Conservation (phyloP, 2,113 vertebrate species). For the Phoxinus phoxinus region DNA sequence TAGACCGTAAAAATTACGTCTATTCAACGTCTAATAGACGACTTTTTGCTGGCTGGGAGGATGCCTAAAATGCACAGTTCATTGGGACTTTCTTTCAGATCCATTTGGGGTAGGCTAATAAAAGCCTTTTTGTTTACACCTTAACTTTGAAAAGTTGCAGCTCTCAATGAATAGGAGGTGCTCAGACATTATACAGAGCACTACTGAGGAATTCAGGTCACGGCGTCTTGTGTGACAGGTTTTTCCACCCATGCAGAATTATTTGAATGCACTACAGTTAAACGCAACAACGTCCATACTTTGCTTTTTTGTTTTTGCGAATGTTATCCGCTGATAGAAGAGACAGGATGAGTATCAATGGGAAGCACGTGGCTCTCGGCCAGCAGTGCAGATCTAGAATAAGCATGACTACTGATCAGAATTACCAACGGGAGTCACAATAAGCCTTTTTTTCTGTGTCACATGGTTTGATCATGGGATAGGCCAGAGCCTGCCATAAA, state of each 20-base stretch:
- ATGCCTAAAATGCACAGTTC: background rate
- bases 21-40: no score
- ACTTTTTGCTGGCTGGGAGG: no score
- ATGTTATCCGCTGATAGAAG: background rate
- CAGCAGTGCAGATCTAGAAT: constrained; percentile 31
- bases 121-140: background rate
- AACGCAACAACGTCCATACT: background rate
- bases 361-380: background rate
- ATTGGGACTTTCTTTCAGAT: background rate
- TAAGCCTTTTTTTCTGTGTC: constrained; percentile 47
- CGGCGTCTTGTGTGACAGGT: constrained; percentile 14
- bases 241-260: constrained; percentile 6
- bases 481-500: constrained; percentile 22
- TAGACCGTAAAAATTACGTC: no score
- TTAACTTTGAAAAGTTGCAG: background rate
- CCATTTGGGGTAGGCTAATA: background rate
- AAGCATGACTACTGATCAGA: background rate
- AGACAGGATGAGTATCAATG: background rate
- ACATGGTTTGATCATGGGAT: constrained; percentile 71
- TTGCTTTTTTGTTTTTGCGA: background rate
- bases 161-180: constrained; percentile 14
- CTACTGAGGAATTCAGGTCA: constrained; percentile 25
- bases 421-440: constrained; percentile 1
- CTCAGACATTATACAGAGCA: background rate
- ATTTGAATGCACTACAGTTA: background rate